Evolutionary conservation across 2,113 vertebrate species (phyloP), one percentile per base, ranked within the genome.

Genomic region (Heterotilapia buettikoferi): DNA sequence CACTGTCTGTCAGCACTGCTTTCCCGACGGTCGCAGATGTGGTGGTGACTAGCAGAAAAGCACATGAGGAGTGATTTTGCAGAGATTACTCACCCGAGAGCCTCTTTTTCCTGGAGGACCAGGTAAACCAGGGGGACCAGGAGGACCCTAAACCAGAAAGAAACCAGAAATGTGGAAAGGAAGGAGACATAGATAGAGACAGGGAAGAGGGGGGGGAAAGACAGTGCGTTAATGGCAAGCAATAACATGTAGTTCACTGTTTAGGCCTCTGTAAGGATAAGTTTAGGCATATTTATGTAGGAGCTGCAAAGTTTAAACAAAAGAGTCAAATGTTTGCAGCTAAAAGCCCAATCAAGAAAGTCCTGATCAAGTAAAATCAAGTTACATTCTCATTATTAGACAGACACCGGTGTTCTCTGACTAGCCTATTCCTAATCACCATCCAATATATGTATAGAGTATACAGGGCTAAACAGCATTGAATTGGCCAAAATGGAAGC

Each of bases 81-180:
- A 3, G 24, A 84, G 9, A 91, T 85, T 96, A 98, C 98, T 99
- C 87, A 99, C 99, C 97, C 98, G 95, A 31, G 97, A 96, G 84
- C 98, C 99, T 97, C 99, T 97, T 94, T 96, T 98, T 91, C 99
- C 99, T 89, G 97, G 83, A 26, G 97, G 97, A 91, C 99, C 99
- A 92, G 98, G 97, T 92, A 98, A 96, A 91, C 99, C 99, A 91
- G 97, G 96, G 83, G 97, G 97, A 96, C 99, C 99, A 89, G 97
- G 96, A 90, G 96, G 97, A 97, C 99, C 99, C 99, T 99, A 89
- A 87, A 93, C 83, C 57, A 89, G 63, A 88, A 50, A 93, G 76
- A 93, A 61, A 61, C 29, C 57, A 61, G 3, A 61, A 33, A 87
- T 43, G 83, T 57, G 9, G 63, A 87, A 71, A 84, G 45, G 80